A percentile compares a stretch with the other conserved stretches of the same genome.
Evolutionary conservation across 2,113 vertebrate genomes (phyloP).

Genomic region (Erpornis zantholeuca): DNA sequence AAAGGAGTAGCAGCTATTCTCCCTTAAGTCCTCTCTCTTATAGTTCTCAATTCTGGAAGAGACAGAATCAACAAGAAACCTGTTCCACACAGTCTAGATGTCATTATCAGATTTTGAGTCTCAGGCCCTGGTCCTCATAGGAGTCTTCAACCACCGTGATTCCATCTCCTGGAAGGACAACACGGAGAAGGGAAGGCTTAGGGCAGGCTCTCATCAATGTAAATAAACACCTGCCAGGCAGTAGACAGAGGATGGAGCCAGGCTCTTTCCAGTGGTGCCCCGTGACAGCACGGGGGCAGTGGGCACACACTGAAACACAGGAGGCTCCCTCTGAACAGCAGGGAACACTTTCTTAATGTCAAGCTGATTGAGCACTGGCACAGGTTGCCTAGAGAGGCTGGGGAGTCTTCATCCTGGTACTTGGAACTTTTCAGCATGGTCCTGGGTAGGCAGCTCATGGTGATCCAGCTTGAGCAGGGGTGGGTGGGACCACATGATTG

Average conservation of each 20-base stretch:
- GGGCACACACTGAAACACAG: not conserved
- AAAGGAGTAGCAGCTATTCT: not conserved
- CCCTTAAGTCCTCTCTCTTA: not conserved
- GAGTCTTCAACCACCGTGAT: not conserved
- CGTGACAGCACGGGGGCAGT: not conserved
- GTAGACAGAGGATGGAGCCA: not conserved
- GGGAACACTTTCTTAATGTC: not conserved
- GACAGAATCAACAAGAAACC: not conserved
- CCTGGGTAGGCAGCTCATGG: not conserved
- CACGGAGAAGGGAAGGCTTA: not conserved
- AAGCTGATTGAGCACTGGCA: not conserved
- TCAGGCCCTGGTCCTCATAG: not conserved
- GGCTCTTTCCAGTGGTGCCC: not conserved
- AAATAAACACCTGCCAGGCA: not conserved
- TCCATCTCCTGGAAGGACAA: not conserved
- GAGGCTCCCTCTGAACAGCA: not conserved
- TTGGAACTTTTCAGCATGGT: not conserved
- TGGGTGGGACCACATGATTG: not conserved
- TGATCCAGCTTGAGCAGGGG: not conserved
- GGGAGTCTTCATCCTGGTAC: not conserved
- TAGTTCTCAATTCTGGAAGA: not conserved
- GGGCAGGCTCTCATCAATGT: not conserved
- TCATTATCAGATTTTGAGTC: not conserved
- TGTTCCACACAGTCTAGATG: not conserved
- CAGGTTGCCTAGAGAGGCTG: not conserved